Evolutionary conservation across 2,888 invertebrate genomes (phyloP).

Genomic region (Pelosia muscerda): DNA sequence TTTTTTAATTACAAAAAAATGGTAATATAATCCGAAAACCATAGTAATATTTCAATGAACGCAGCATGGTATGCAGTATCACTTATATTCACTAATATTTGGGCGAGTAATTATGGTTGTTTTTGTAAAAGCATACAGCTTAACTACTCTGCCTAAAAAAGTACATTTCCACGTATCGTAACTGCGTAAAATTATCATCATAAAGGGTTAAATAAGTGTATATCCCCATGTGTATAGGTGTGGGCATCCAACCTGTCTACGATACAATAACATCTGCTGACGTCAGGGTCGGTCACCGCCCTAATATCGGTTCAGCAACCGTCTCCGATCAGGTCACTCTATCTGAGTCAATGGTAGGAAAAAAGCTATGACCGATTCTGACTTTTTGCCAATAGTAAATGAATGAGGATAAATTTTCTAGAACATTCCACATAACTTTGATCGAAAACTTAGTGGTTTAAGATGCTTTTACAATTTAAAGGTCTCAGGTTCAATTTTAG

Average conservation of each 20-base stretch:
- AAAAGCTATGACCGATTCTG: slow-evolving; percentile 26
- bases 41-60: too few relatives aligned
- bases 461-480: too few relatives aligned
- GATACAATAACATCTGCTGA: slow-evolving; percentile 30
- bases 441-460: too few relatives aligned
- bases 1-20: too few relatives aligned
- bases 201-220: slow-evolving; percentile 5
- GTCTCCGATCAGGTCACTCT: slow-evolving; percentile 44
- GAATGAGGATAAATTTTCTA: neutral
- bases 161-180: neutral
- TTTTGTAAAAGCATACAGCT: too few relatives aligned
- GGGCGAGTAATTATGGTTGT: neutral
- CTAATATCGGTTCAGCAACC: slow-evolving; percentile 43
- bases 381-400: slow-evolving; percentile 8
- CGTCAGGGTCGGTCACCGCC: slow-evolving; percentile 49
- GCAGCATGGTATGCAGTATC: too few relatives aligned
- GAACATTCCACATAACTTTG: neutral
- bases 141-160: neutral
- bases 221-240: slow-evolving; percentile 16
- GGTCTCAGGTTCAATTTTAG: too few relatives aligned
- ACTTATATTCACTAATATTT: too few relatives aligned
- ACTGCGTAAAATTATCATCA: neutral
- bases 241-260: slow-evolving; percentile 27
- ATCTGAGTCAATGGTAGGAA: slow-evolving; percentile 22
- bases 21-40: too few relatives aligned